Evolutionary conservation across 2,888 invertebrate species (phyloP).

Genomic region (Coelopa pilipes): DNA sequence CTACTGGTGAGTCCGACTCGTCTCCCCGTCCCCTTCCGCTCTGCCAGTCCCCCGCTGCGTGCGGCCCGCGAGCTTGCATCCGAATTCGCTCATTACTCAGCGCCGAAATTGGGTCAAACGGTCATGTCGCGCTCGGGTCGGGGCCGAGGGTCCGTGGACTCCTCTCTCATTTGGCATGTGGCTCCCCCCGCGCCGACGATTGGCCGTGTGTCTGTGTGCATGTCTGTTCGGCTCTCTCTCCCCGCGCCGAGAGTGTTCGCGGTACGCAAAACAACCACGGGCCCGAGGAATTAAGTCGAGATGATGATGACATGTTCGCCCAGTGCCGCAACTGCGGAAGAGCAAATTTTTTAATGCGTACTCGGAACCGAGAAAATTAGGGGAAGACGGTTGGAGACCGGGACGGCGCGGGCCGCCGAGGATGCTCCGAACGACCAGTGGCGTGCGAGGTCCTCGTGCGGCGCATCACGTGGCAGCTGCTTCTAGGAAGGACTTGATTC

Average conservation of each 20-base stretch:
- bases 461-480: neutral
- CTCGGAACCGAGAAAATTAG: slow-evolving; percentile 18
- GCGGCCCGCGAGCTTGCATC: slow-evolving; percentile 1
- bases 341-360: slow-evolving; percentile 31
- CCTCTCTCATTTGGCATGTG: neutral
- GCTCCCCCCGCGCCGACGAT: neutral
- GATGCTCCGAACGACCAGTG: neutral
- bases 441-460: neutral
- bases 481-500: neutral
- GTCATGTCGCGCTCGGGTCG: slow-evolving; percentile 57
- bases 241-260: neutral
- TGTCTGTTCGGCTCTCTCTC: neutral
- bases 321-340: slow-evolving; percentile 31
- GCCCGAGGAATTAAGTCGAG: slow-evolving; percentile 29
- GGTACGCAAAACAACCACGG: slow-evolving; percentile 2
- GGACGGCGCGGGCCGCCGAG: neutral
- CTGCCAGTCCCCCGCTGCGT: too few species aligned
- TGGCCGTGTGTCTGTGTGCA: neutral
- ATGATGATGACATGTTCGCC: slow-evolving; percentile 27
- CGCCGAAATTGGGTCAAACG: slow-evolving; percentile 64
- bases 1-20: slow-evolving; percentile 77
- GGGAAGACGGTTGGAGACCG: neutral
- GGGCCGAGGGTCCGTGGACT: neutral
- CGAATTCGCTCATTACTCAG: slow-evolving; percentile 53
- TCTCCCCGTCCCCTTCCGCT: neutral